Evolutionary conservation across 1,140 invertebrate species (phyloP).

Genomic region (Zaprionus camerounensis): DNA sequence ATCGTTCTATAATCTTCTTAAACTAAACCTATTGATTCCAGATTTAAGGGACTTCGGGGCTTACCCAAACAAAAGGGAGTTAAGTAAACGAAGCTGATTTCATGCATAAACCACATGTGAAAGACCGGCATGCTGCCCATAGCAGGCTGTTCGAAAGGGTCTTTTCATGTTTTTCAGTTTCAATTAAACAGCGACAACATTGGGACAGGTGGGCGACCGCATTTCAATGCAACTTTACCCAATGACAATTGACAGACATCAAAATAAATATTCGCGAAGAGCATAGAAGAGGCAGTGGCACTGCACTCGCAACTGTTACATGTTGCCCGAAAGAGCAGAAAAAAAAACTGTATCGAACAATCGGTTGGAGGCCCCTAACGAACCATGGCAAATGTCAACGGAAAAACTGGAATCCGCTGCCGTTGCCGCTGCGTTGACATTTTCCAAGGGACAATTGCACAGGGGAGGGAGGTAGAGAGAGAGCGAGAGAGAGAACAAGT

Average conservation of each 20-base stretch:
- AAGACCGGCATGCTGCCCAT: neutral
- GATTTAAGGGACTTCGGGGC: neutral
- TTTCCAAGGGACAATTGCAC: slow-evolving; percentile 62
- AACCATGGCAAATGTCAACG: slow-evolving; percentile 31
- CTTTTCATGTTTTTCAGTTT: slow-evolving; percentile 36
- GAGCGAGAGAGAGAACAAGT: slow-evolving; percentile 48
- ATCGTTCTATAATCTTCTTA: too few species aligned
- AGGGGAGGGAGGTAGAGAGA: slow-evolving; percentile 8
- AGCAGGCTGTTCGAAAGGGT: neutral
- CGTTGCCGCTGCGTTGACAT: slow-evolving; percentile 30
- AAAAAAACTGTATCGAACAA: slow-evolving; percentile 31
- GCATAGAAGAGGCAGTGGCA: slow-evolving; percentile 27
- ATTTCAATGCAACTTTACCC: slow-evolving; percentile 60
- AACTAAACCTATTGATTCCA: too few species aligned
- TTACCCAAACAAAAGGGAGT: neutral
- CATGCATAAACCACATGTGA: neutral
- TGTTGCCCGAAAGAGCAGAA: slow-evolving; percentile 30
- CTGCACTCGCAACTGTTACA: slow-evolving; percentile 26
- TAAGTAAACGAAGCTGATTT: neutral
- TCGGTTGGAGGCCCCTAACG: slow-evolving; percentile 48
- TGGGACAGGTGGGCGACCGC: slow-evolving; percentile 61
- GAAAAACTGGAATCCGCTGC: slow-evolving; percentile 29
- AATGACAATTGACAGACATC: slow-evolving; percentile 57
- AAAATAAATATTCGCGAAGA: slow-evolving; percentile 50
- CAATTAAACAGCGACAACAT: slow-evolving; percentile 72